Evolutionary conservation across 2,797 vertebrate species (phyloP).

Genomic region (Pogoniulus pusillus): DNA sequence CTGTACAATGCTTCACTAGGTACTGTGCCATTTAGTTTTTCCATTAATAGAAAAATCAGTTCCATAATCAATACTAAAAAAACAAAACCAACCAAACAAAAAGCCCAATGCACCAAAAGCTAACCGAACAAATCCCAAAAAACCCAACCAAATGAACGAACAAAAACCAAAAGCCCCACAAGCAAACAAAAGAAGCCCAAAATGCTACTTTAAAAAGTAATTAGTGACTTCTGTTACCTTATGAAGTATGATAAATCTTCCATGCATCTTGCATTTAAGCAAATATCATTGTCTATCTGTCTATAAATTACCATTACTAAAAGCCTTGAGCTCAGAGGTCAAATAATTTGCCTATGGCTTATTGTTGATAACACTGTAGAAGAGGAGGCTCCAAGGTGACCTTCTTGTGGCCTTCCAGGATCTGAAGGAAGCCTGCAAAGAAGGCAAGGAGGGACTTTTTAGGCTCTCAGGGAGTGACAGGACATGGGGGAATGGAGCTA

Average conservation of each 20-base stretch:
- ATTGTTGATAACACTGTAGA: not conserved
- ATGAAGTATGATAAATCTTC: not conserved
- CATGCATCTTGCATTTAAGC: not conserved
- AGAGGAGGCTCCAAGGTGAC: too few species aligned
- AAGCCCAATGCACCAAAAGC: not conserved
- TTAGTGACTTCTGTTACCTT: not conserved
- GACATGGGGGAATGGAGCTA: too few species aligned
- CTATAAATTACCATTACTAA: not conserved
- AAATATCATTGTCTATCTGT: not conserved
- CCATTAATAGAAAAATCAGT: not conserved
- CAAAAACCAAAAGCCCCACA: not conserved
- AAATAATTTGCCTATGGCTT: not conserved
- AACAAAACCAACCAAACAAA: not conserved
- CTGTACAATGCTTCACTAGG: not conserved
- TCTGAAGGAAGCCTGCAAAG: too few species aligned
- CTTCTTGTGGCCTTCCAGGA: too few species aligned
- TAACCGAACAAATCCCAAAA: not conserved
- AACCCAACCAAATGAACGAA: not conserved
- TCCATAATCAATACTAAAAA: not conserved
- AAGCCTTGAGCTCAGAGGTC: not conserved
- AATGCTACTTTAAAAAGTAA: not conserved
- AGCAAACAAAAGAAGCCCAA: not conserved
- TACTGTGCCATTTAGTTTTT: not conserved
- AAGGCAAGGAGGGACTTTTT: too few species aligned
- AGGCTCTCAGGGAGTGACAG: too few species aligned